Percentiles rank a stretch among this genome's conserved stretches.
Evolutionary conservation across 2,888 invertebrate genomes (phyloP).

Genomic region (Trissolcus japonicus): DNA sequence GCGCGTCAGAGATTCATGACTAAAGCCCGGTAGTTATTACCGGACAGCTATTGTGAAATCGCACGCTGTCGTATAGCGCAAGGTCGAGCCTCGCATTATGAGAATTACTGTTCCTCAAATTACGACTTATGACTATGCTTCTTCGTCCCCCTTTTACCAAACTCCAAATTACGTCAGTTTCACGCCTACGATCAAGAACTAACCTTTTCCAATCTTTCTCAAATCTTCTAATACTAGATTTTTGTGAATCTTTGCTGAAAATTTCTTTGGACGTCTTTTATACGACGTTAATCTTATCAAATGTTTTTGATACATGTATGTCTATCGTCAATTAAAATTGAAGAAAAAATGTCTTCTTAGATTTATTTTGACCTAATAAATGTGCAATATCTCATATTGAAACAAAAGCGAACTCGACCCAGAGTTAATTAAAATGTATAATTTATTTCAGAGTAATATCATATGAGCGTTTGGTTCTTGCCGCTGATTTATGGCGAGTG

Average conservation of each 20-base stretch:
- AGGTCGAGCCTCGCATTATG: slow-evolving; percentile 24
- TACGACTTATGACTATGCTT: slow-evolving; percentile 10
- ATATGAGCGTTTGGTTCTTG: slow-evolving; percentile 9
- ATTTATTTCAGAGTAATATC: slow-evolving; percentile 1
- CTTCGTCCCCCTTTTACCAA: no score
- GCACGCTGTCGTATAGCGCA: slow-evolving; percentile 17
- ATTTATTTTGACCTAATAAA: no score
- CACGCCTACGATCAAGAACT: not conserved
- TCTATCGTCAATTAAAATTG: no score
- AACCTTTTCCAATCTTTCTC: slow-evolving; percentile 1
- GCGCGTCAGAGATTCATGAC: slow-evolving; percentile 54
- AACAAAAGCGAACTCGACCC: slow-evolving; percentile 16
- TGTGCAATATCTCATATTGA: no score
- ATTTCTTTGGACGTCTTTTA: no score
- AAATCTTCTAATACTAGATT: no score
- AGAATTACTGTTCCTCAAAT: slow-evolving; percentile 22
- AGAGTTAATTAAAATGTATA: slow-evolving; percentile 29
- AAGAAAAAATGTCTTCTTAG: no score
- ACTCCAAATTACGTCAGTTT: not conserved
- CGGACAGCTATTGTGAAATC: slow-evolving; percentile 38
- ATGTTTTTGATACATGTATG: no score
- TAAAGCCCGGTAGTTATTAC: slow-evolving; percentile 53
- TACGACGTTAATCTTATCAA: no score
- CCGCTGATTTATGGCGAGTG: slow-evolving; percentile 15
- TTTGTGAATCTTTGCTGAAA: no score